A percentile compares a stretch with the other conserved stretches of the same genome.
These are phyloP conservation scores for Tragulus kanchil DNA, from an alignment of 2,113 vertebrate species.

Conservation along the genomic window DNA sequence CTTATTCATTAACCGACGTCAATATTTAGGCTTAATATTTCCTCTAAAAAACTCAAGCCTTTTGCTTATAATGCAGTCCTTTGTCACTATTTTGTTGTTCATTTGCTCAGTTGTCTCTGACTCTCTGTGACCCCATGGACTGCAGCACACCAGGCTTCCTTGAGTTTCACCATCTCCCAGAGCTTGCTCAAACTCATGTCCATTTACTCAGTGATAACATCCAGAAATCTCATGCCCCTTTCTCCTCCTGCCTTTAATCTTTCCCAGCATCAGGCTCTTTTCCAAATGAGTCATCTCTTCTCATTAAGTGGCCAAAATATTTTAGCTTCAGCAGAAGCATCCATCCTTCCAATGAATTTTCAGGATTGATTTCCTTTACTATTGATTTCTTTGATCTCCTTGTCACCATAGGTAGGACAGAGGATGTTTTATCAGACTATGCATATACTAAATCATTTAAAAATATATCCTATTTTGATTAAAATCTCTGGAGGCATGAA, in stretches of 20 bases:
- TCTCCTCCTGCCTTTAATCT: neutral
- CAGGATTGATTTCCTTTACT: neutral
- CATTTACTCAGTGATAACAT: rapidly evolving
- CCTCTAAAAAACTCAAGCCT: neutral
- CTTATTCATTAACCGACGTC: neutral
- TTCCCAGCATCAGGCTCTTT: neutral
- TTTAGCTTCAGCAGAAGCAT: neutral
- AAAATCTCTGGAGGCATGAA: neutral
- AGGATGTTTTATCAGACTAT: too few relatives aligned
- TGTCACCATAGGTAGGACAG: neutral
- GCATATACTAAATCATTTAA: neutral
- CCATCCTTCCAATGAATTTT: neutral
- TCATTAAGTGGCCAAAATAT: neutral
- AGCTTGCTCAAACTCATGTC: neutral
- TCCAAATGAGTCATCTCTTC: neutral
- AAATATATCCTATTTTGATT: neutral
- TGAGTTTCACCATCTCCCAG: neutral
- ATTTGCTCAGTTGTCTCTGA: neutral
- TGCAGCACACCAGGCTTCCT: neutral
- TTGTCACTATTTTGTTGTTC: neutral
- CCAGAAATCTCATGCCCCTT: neutral
- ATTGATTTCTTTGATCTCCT: neutral
- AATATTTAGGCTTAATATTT: neutral
- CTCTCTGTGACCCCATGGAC: neutral
- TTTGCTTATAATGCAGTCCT: neutral